Evolutionary conservation across 2,113 vertebrate species (phyloP), one percentile per base, ranked within the genome.

Genomic region (Amphiprion percula): DNA sequence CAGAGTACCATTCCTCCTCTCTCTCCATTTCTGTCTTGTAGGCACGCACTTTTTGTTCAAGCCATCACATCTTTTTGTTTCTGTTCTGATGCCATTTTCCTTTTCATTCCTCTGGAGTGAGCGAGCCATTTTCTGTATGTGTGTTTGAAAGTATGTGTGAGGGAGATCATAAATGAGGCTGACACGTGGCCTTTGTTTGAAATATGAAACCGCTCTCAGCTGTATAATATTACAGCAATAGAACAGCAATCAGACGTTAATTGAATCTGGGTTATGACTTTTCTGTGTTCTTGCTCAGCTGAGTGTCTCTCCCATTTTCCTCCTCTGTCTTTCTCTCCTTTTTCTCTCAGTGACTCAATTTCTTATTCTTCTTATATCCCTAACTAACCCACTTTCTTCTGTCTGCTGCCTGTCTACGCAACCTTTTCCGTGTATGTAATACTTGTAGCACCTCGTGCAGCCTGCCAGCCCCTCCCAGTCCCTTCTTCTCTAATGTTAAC

Each of bases 261-360:
- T 93, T 92, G 88, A 91, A 92, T 93, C 86, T 87, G 80, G 90
- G 90, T 90, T 91, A 92, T 90, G 92, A 89, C 90, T 93, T 92
- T 92, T 88, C 83, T 77, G 85, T 93, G 82, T 88, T 87, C 86
- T 88, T 69, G 26, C 81, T 84, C 79, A 87, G 84, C 88, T 80
- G 80, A 88, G 84, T 78, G 71, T 91, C 86, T 84, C 68, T 80
- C 58, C 56, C 2, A 11, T 54, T 87, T 82, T 80, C 60, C 33
- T 66, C 49, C 49, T 68, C 66, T 15, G 30, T 87, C 80, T 54
- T 50, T 28, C 63, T 21, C 59, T 62, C 7, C 1, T 26, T 19
- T 28, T 2, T 53, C 66, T 41, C 44, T 49, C 61, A 60, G 28
- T 75, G 61, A 74, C 64, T 88, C 65, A 41, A 68, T 67, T 72